phyloP scores from a whole-genome alignment of 2,797 vertebrate species.

The Harpagifer antarcticus region DNA sequence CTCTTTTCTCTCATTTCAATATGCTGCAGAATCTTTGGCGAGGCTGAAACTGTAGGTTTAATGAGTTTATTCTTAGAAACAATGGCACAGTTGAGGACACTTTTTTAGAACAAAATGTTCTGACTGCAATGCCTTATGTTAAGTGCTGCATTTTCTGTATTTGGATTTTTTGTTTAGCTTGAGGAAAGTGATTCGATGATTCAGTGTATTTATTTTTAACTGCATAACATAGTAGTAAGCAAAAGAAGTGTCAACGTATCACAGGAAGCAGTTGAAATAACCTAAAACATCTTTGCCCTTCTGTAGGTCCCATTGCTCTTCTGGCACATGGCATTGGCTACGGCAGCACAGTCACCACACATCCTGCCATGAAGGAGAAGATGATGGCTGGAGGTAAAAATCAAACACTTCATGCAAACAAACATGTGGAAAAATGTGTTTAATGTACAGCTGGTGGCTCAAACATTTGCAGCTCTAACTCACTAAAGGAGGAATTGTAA shows the following conservation, averaged over 20 bases:
- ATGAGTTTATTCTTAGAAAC: conserved; percentile 67
- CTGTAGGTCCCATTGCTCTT: conserved; percentile 94
- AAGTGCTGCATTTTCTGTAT: conserved; percentile 18
- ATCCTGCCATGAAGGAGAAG: conserved; percentile 95
- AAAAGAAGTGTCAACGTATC: conserved; percentile 18
- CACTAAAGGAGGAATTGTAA: conserved; percentile 32
- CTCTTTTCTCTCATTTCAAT: conserved; percentile 53
- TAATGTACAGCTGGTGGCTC: conserved; percentile 6
- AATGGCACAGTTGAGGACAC: conserved; percentile 45
- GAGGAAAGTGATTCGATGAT: not conserved
- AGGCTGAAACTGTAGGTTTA: conserved; percentile 66
- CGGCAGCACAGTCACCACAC: conserved; percentile 95
- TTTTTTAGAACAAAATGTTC: conserved; percentile 39
- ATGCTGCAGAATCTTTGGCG: conserved; percentile 48
- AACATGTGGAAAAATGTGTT: not conserved
- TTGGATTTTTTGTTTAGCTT: not conserved
- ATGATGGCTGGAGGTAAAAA: conserved; percentile 95
- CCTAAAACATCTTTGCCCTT: conserved; percentile 43
- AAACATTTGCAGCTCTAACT: conserved; percentile 6
- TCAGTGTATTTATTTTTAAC: conserved; percentile 8
- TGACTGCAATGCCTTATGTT: conserved; percentile 14
- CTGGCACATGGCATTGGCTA: conserved; percentile 94
- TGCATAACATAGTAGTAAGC: conserved; percentile 12
- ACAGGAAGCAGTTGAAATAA: conserved; percentile 38
- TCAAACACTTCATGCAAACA: not conserved